Percentiles rank a stretch among this genome's conserved stretches.
Evolutionary conservation across 2,888 invertebrate genomes (phyloP).

Genomic region (Chalcis sispes): DNA sequence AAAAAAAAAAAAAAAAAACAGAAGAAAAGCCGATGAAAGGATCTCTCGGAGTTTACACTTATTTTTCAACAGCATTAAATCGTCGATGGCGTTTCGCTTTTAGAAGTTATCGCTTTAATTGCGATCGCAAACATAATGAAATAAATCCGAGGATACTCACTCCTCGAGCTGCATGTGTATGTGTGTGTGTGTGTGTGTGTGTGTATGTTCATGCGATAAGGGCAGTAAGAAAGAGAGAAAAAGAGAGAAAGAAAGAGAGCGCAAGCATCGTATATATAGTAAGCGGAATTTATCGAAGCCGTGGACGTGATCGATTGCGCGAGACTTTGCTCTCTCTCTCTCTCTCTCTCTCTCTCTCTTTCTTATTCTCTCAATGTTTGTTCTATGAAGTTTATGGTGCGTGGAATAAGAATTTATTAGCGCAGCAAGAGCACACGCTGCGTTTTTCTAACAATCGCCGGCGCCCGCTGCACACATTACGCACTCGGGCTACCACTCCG

Average conservation of each 20-base stretch:
- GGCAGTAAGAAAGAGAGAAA: not conserved
- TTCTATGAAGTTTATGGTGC: constrained; percentile 32
- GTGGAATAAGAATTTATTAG: constrained; percentile 40
- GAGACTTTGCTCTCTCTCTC: not conserved
- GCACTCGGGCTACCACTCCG: no score
- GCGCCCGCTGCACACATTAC: no score
- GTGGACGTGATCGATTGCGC: constrained; percentile 45
- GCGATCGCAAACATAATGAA: constrained; percentile 49
- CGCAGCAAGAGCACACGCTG: constrained; percentile 8
- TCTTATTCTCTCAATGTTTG: not conserved
- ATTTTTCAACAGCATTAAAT: no score
- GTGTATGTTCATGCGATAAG: no score
- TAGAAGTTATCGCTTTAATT: constrained; percentile 51
- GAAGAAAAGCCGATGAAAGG: not conserved
- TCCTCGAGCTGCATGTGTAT: no score
- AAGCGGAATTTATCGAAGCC: constrained; percentile 38
- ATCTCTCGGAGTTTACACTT: no score
- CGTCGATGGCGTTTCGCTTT: constrained; percentile 12
- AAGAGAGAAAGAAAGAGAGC: no score
- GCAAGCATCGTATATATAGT: not conserved
- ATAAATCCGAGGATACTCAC: constrained; percentile 45
- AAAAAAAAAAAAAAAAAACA: not conserved
- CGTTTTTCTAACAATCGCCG: not conserved
- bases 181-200: no score
- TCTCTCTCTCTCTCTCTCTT: constrained; percentile 1